These are phyloP conservation scores for Champsocephalus gunnari DNA, from an alignment of 2,797 vertebrate species.

Conservation along the genomic window DNA sequence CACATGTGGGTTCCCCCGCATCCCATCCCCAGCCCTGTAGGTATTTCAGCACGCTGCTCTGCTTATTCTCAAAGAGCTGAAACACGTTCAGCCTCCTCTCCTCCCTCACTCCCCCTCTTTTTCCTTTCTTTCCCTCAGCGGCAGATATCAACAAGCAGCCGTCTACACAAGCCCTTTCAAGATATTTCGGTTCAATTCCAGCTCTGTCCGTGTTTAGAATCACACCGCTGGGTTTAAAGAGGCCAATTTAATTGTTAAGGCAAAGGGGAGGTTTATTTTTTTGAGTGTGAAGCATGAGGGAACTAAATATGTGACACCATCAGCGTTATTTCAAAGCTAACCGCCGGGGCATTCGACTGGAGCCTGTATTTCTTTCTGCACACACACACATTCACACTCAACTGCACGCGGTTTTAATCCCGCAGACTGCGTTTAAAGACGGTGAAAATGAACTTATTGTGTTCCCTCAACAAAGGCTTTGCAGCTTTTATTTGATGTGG, in stretches of 20 bases:
- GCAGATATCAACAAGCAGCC: conserved; percentile 67
- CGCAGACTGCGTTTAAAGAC: conserved; percentile 79
- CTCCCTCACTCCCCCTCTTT: conserved; percentile 6
- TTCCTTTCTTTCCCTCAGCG: conserved; percentile 24
- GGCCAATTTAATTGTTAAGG: conserved; percentile 73
- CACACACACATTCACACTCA: conserved; percentile 43
- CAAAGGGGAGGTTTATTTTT: conserved; percentile 42
- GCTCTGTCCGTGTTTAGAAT: conserved; percentile 68
- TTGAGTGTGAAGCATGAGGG: conserved; percentile 64
- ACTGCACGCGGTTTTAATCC: conserved; percentile 74
- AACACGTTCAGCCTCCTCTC: conserved; percentile 42
- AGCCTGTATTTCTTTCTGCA: conserved; percentile 59
- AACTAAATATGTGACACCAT: conserved; percentile 78
- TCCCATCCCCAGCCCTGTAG: conserved; percentile 56
- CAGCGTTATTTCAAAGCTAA: conserved; percentile 82
- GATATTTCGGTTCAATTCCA: conserved; percentile 73
- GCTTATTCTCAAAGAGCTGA: conserved; percentile 76
- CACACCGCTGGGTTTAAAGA: conserved; percentile 72
- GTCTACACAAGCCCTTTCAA: conserved; percentile 71
- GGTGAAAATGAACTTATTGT: conserved; percentile 83
- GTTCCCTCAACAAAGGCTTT: conserved; percentile 78
- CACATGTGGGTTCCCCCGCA: conserved; percentile 67
- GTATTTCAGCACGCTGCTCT: conserved; percentile 72
- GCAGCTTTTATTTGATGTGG: conserved; percentile 80
- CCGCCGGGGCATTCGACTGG: conserved; percentile 60